phyloP scores from a whole-genome alignment of 2,113 vertebrate genomes.

The Oncorhynchus clarkii region DNA sequence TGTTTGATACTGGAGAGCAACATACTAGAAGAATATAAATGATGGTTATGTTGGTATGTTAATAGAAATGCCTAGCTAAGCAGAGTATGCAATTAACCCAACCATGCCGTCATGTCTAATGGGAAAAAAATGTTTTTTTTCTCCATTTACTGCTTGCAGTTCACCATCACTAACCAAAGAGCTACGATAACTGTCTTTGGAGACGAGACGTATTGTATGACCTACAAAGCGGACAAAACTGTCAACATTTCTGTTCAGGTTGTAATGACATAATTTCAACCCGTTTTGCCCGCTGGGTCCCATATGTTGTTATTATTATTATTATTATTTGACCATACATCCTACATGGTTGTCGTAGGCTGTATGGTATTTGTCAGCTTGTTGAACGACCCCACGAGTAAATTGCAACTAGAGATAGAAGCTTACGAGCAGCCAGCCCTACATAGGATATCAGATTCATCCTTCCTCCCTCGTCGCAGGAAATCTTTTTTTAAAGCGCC shows the following conservation, averaged over 20 bases:
- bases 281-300: not conserved
- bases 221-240: no score
- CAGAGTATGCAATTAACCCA: not conserved
- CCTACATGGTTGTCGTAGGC: not conserved
- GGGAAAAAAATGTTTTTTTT: not conserved
- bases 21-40: conserved; percentile 17
- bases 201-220: no score
- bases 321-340: no score
- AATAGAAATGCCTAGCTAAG: not conserved
- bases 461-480: not conserved
- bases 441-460: not conserved
- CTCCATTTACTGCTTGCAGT: no score
- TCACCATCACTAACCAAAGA: not conserved
- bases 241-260: no score
- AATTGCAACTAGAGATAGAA: not conserved
- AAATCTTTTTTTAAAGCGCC: conserved; percentile 23
- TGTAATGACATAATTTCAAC: not conserved
- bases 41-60: conserved; percentile 11
- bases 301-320: not conserved
- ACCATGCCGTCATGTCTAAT: not conserved
- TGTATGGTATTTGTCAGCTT: not conserved
- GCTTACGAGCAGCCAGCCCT: not conserved
- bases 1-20: conserved; percentile 42
- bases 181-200: not conserved
- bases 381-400: not conserved